A percentile compares a stretch with the other conserved stretches of the same genome.
Conservation (phyloP, 2,888 invertebrate genomes). For the Plusia festucae region DNA sequence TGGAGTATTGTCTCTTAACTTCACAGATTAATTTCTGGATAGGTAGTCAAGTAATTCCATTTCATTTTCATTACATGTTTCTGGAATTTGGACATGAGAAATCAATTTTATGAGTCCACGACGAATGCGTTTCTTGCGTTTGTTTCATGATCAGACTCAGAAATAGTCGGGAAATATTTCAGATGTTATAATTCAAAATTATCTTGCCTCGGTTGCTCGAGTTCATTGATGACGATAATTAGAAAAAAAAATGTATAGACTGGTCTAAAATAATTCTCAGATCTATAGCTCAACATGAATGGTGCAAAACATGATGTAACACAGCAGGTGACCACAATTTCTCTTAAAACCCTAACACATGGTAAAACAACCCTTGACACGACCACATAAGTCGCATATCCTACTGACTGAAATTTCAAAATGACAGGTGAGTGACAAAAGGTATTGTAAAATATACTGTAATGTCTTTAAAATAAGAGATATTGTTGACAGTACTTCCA, state of each 20-base stretch:
- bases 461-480: constrained; percentile 8
- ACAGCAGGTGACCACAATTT: constrained; percentile 72
- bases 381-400: constrained; percentile 23
- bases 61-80: constrained; percentile 5
- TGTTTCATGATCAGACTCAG: background rate
- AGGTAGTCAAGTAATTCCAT: background rate
- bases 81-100: background rate
- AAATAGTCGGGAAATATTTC: too few relatives aligned
- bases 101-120: too few relatives aligned
- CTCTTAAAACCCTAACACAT: constrained; percentile 44
- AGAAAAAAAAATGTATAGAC: background rate
- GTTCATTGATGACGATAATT: too few relatives aligned
- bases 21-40: background rate
- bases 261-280: constrained; percentile 35
- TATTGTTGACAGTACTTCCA: constrained; percentile 17
- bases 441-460: constrained; percentile 39
- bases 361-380: constrained; percentile 40
- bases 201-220: background rate
- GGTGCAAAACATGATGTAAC: constrained; percentile 68
- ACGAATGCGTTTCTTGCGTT: too few relatives aligned
- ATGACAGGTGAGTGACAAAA: constrained; percentile 55
- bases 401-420: constrained; percentile 29
- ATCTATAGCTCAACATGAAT: constrained; percentile 59
- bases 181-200: too few relatives aligned
- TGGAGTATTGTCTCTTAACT: constrained; percentile 2